These are phyloP conservation scores for Rhagonycha fulva DNA, from an alignment of 2,888 invertebrate genomes.

Conservation along the genomic window DNA sequence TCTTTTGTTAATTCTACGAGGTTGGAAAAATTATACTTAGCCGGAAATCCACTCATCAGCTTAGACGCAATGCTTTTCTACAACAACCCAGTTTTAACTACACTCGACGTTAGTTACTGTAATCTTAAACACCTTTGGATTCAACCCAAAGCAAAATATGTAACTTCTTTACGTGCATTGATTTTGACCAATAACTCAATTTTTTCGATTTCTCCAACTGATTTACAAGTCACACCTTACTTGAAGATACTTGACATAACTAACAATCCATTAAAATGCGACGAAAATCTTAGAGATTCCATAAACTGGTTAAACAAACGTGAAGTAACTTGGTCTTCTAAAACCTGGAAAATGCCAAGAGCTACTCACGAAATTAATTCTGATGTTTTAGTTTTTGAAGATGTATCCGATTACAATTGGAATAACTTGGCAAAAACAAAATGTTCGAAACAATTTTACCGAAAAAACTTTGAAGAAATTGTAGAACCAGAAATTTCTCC, in stretches of 20 bases:
- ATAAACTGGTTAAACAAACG: slow-evolving; percentile 66
- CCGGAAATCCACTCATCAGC: slow-evolving; percentile 69
- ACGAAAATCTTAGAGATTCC: slow-evolving; percentile 68
- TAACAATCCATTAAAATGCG: slow-evolving; percentile 71
- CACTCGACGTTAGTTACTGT: slow-evolving; percentile 73
- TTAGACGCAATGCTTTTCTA: slow-evolving; percentile 71
- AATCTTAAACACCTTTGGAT: slow-evolving; percentile 70
- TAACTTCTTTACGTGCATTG: slow-evolving; percentile 53
- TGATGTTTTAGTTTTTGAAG: slow-evolving; percentile 14
- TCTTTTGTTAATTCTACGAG: slow-evolving; percentile 70
- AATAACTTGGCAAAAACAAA: slow-evolving; percentile 42
- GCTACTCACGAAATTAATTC: slow-evolving; percentile 20
- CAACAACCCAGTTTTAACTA: slow-evolving; percentile 63
- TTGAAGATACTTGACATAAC: slow-evolving; percentile 65
- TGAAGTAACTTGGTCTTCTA: slow-evolving; percentile 60
- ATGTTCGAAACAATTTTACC: slow-evolving; percentile 36
- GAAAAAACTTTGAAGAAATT: slow-evolving; percentile 34
- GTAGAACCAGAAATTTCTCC: slow-evolving; percentile 35
- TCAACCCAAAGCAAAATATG: slow-evolving; percentile 39
- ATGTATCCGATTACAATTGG: slow-evolving; percentile 5
- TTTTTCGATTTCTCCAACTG: slow-evolving; percentile 60
- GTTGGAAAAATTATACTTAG: slow-evolving; percentile 68
- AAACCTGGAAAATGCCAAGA: slow-evolving; percentile 10
- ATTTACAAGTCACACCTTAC: slow-evolving; percentile 63
- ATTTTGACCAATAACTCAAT: slow-evolving; percentile 64